A percentile compares a stretch with the other conserved stretches of the same genome.
Conservation (phyloP, 2,888 invertebrate species). For the Dicranocentrus wangi region DNA sequence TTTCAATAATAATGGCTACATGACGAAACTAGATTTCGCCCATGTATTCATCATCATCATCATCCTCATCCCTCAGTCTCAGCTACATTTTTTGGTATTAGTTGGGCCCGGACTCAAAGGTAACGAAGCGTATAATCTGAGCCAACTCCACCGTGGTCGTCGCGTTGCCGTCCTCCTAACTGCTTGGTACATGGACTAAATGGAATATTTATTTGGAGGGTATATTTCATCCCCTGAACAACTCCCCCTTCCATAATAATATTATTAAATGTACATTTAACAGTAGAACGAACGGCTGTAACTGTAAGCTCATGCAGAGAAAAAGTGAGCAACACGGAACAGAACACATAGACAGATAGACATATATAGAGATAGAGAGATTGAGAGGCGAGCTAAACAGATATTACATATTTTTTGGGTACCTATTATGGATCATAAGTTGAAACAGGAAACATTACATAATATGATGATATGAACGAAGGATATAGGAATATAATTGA, state of each 20-base stretch:
- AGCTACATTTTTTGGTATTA: too few relatives aligned
- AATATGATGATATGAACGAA: not conserved
- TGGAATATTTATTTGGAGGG: not conserved
- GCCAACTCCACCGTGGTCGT: not conserved
- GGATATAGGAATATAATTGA: not conserved
- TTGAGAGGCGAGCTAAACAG: not conserved
- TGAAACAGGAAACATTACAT: too few relatives aligned
- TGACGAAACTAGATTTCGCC: not conserved
- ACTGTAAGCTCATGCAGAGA: constrained; percentile 31
- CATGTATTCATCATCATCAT: too few relatives aligned
- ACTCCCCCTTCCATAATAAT: constrained; percentile 9
- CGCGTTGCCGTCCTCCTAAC: not conserved
- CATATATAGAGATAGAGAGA: not conserved
- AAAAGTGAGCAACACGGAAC: not conserved
- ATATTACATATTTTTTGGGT: too few relatives aligned
- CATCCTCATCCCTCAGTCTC: too few relatives aligned
- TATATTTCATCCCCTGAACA: not conserved
- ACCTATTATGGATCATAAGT: too few relatives aligned
- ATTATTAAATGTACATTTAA: constrained; percentile 55
- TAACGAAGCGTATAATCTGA: constrained; percentile 46
- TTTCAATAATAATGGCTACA: not conserved
- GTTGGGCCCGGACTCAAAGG: constrained; percentile 34
- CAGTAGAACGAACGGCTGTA: constrained; percentile 14
- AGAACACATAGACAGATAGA: constrained; percentile 2
- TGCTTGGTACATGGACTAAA: not conserved